Base-by-base conservation (phyloP, 2,888 invertebrate genomes). In the Orgyia antiqua region DNA sequence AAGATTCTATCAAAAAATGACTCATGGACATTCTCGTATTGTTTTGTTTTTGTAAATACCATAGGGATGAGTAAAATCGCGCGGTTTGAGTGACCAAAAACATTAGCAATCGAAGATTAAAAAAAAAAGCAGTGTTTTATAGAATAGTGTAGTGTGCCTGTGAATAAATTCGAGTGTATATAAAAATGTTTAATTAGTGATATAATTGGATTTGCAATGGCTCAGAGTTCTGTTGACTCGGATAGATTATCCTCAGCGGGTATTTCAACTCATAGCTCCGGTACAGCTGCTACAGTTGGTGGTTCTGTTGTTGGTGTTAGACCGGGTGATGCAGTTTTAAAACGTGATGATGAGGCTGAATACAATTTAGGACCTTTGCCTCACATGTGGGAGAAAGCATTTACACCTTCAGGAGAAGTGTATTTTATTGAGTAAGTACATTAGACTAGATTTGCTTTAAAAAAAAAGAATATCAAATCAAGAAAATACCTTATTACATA, bases 351-450 rank as follows among this genome's bases (percentile, higher is more conserved):
- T 60, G 91, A 92, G 38, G 90, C 91, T 45, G 90, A 91, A 45
- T 93, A 93, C 66, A 94, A 94, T 44, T 83, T 98, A 32, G 98
- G 98, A 10, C 95, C 98, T 1, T 82, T 99, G 47, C 98, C 98
- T 33, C 89, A 92, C 3, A 97, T 98, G 87, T 99, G 99, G 99
- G 98, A 99, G 76, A 96, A 97, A 70, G 97, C 98, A 2, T 97
- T 94, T 68, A 98, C 98, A 7, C 97, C 98, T 47, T 94, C 95
- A 39, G 98, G 98, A 55, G 98, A 98, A 87, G 92, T 95, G 37
- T 99, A 99, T 84, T 99, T 97, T 68, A 99, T 99, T 56, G 98
- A 99, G 97, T 94, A 83, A 90, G 92, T 90, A 50, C 12, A 4
- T 10, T 15, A 15, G 6, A n/a, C n/a, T n/a, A n/a, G n/a, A n/a